Percentiles rank a stretch among this genome's conserved stretches.
phyloP scores from a whole-genome alignment of 1,140 invertebrate genomes.

The Drosophila lacteicornis region DNA sequence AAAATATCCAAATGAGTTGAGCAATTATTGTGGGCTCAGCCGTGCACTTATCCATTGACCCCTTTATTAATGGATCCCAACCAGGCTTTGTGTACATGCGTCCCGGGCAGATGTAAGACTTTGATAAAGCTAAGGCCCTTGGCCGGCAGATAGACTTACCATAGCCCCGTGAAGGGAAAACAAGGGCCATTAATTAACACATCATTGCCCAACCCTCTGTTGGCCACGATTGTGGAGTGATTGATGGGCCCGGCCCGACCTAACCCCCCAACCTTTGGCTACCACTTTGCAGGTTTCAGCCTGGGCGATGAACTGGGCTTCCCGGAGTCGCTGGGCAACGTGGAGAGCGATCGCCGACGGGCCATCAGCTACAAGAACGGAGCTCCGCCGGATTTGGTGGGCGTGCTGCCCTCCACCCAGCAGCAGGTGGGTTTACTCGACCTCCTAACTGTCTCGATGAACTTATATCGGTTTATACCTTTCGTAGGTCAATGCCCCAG shows the following conservation, averaged over 20 bases:
- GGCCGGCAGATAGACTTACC: slow-evolving; percentile 2
- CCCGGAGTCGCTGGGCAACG: slow-evolving; percentile 90
- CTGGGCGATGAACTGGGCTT: slow-evolving; percentile 93
- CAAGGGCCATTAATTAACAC: slow-evolving; percentile 63
- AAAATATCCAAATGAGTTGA: neutral
- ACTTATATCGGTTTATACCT: neutral
- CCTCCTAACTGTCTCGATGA: neutral
- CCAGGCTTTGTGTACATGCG: slow-evolving; percentile 28
- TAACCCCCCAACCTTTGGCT: slow-evolving; percentile 18
- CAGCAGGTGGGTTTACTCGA: slow-evolving; percentile 54
- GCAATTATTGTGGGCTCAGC: slow-evolving; percentile 1
- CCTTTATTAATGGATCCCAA: neutral
- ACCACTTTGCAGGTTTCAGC: slow-evolving; percentile 89
- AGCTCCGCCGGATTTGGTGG: slow-evolving; percentile 73
- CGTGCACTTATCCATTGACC: slow-evolving; percentile 15
- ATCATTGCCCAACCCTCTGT: slow-evolving; percentile 49
- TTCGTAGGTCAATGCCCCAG: slow-evolving; percentile 19
- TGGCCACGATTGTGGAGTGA: slow-evolving; percentile 35
- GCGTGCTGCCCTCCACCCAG: slow-evolving; percentile 66
- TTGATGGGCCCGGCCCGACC: slow-evolving; percentile 42
- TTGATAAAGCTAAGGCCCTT: slow-evolving; percentile 29
- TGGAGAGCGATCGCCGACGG: slow-evolving; percentile 89
- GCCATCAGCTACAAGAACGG: slow-evolving; percentile 87
- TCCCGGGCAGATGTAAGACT: slow-evolving; percentile 27
- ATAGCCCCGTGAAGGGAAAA: slow-evolving; percentile 34